Evolutionary conservation across 2,113 vertebrate species (phyloP), one percentile per base, ranked within the genome.

Genomic region (Myodes glareolus): DNA sequence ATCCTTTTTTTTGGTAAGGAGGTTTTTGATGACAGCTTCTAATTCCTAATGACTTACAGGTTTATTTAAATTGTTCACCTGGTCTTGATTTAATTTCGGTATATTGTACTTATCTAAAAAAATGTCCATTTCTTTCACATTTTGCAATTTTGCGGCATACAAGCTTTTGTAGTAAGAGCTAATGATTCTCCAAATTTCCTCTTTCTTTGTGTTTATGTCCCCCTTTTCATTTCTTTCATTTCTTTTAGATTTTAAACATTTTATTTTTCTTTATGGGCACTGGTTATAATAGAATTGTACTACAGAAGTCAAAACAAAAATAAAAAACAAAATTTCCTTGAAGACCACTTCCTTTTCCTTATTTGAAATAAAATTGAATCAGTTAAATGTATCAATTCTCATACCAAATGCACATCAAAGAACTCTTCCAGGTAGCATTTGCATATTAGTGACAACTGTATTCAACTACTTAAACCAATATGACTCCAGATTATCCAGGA

Each of bases 161-260:
- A n/a, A n/a, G n/a, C n/a, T n/a, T n/a, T n/a, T n/a, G n/a, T n/a
- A n/a, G n/a, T n/a, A n/a, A n/a, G n/a, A n/a, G n/a, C n/a, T n/a
- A n/a, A n/a, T n/a, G n/a, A n/a, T n/a, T n/a, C n/a, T n/a, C n/a
- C n/a, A n/a, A n/a, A n/a, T n/a, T n/a, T n/a, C n/a, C n/a, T n/a
- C n/a, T n/a, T n/a, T n/a, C n/a, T n/a, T n/a, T n/a, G n/a, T n/a
- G n/a, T n/a, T n/a, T n/a, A n/a, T n/a, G n/a, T n/a, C n/a, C n/a
- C n/a, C n/a, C n/a, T n/a, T n/a, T n/a, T n/a, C n/a, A n/a, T n/a
- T n/a, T n/a, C n/a, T n/a, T n/a, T n/a, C n/a, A n/a, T n/a, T n/a
- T n/a, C n/a, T n/a, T n/a, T 93, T 97, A 36, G 50, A 90, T 94
- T 95, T 96, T 86, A 91, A 96, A 95, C 45, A 93, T 95, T 97